A percentile compares a stretch with the other conserved stretches of the same genome.
Evolutionary conservation across 2,797 vertebrate genomes (phyloP).

Genomic region (Perodicticus potto): DNA sequence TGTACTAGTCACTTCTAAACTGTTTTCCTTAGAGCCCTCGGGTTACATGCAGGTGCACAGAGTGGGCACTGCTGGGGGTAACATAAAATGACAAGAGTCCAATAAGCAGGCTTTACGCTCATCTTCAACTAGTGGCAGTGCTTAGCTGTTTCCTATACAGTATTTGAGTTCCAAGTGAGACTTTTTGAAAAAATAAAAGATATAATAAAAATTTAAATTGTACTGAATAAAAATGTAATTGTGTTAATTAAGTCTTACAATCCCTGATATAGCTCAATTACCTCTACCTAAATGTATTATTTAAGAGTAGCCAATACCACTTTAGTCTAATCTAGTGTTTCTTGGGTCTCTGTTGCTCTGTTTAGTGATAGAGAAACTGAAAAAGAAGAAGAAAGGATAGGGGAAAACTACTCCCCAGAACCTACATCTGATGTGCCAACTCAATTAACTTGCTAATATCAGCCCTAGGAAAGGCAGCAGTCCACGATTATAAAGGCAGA

Average conservation of each 20-base stretch:
- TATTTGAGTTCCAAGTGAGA: neutral
- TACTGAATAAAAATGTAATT: neutral
- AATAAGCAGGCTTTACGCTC: neutral
- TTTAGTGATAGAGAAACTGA: neutral
- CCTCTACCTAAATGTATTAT: neutral
- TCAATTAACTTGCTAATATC: neutral
- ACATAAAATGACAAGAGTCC: neutral
- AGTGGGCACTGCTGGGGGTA: neutral
- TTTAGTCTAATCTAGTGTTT: neutral
- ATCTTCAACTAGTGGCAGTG: neutral
- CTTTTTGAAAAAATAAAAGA: neutral
- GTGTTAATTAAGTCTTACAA: neutral
- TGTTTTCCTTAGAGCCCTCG: neutral
- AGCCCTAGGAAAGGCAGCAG: neutral
- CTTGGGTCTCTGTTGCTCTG: neutral
- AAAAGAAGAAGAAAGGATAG: neutral
- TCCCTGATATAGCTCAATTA: neutral
- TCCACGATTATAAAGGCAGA: fast-evolving
- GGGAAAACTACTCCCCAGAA: neutral
- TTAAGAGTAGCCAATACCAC: neutral
- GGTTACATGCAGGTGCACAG: fast-evolving
- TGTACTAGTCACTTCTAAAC: neutral
- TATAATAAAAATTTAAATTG: neutral
- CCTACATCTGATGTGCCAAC: neutral
- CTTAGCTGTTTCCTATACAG: neutral